phyloP scores from a whole-genome alignment of 1,140 invertebrate species.

The Ceratitis capitata region DNA sequence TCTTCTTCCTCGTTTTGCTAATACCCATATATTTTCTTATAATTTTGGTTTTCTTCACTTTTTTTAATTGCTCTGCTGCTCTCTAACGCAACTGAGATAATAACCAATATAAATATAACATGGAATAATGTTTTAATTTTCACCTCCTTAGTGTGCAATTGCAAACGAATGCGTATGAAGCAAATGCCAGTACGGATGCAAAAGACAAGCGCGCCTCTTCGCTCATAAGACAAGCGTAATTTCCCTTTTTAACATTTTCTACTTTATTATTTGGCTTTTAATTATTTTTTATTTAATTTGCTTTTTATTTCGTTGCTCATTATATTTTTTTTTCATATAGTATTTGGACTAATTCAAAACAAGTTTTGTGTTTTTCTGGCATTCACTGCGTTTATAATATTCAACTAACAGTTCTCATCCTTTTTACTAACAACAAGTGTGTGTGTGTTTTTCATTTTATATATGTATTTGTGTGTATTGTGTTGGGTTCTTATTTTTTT shows the following conservation, averaged over 20 bases:
- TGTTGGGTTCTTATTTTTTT: background rate
- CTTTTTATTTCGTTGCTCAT: conserved; percentile 18
- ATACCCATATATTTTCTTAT: background rate
- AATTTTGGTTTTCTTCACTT: background rate
- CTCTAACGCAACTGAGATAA: conserved; percentile 19
- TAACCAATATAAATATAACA: background rate
- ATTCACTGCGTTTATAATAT: background rate
- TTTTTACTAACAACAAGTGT: background rate
- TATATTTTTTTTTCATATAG: background rate
- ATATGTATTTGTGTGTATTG: background rate
- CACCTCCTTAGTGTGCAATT: conserved; percentile 31
- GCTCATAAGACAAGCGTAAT: conserved; percentile 61
- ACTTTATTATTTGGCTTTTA: conserved; percentile 28
- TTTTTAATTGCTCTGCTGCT: conserved; percentile 33
- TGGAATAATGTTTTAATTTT: conserved; percentile 26
- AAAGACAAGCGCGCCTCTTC: conserved; percentile 43
- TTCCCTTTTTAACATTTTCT: conserved; percentile 44
- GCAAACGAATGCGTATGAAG: conserved; percentile 40
- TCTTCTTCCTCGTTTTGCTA: conserved; percentile 9
- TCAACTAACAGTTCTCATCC: background rate
- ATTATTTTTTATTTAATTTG: conserved; percentile 45
- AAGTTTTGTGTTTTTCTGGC: background rate
- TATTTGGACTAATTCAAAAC: background rate
- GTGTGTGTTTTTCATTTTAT: background rate
- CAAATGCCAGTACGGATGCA: conserved; percentile 39